Conservation (phyloP, 53 echinoderm and acorn worm genomes). For the Zoroaster sp. region DNA sequence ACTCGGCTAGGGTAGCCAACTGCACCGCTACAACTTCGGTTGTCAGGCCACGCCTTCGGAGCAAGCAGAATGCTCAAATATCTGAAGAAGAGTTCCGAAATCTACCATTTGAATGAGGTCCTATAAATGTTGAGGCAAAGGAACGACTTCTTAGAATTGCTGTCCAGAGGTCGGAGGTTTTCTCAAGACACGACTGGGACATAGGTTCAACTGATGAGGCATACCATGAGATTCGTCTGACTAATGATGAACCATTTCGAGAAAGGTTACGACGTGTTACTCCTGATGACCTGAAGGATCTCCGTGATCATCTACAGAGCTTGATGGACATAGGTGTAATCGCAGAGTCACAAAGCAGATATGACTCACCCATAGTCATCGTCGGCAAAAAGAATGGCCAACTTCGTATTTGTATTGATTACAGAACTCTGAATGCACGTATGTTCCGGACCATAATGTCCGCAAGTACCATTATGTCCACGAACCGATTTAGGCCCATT, state of each 20-base stretch:
- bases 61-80: background rate
- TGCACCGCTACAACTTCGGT: background rate
- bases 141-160: slow-evolving; percentile 1
- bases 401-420: slow-evolving; percentile 41
- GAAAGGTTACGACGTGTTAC: slow-evolving; percentile 62
- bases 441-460: no score
- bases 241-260: slow-evolving; percentile 61
- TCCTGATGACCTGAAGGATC: slow-evolving; percentile 47
- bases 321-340: slow-evolving; percentile 39
- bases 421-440: slow-evolving; percentile 36
- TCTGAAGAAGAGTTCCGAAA: background rate
- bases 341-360: slow-evolving; percentile 31
- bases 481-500: no score
- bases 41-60: background rate
- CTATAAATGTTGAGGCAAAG: slow-evolving; percentile 38
- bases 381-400: background rate
- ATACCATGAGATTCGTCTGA: slow-evolving; percentile 52
- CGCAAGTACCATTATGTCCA: no score
- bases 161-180: slow-evolving; percentile 16
- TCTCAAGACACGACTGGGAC: slow-evolving; percentile 67
- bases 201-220: slow-evolving; percentile 26
- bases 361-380: background rate
- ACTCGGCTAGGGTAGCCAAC: background rate
- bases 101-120: slow-evolving; percentile 67
- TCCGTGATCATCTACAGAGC: slow-evolving; percentile 59